Base-by-base conservation (phyloP, 2,113 vertebrate species). In the Plotosus lineatus region DNA sequence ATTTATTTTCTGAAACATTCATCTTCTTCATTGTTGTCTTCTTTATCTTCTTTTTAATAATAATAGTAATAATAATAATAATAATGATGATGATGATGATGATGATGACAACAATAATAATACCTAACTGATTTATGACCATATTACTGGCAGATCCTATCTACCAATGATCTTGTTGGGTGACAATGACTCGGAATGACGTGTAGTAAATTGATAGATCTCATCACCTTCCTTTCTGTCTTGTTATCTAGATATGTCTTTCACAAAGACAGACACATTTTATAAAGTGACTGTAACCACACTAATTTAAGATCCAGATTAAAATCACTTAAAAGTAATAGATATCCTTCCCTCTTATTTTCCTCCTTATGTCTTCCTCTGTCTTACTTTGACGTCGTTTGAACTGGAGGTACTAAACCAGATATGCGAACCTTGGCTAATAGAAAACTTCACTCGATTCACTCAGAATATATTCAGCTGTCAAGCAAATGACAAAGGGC, bases 241-340 rank as follows among this genome's bases (percentile, higher is more conserved):
- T 82, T 14, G n/a, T 51, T 36, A 14, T 50, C 19, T 17, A 26
- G 14, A 14, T 14, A 65, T 76, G 33, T 76, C 77, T 53, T 4
- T 76, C 69, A 28, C 23, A 44, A 51, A 84, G 75, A 78, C 60
- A 28, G 50, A 72, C 33, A 46, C 42, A 74, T 63, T 4, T 50
- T 71, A 61, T n/a, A 28, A 77, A 79, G 83, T n/a, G 21, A 86
- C 78, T 68, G 44, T 65, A n/a, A 75, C 72, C 60, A 56, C 82
- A 88, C 87, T 90, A 78, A 88, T 90, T 88, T 89, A 87, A 77
- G 76, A 80, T 82, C 83, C 85, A 88, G 87, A 92, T 92, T 89
- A 90, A 92, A 91, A 87, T 77, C 87, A 86, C 77, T 86, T 87
- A 86, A 79, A 83, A 89, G 89, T 82, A 86, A 73, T 84, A 84